phyloP scores from a whole-genome alignment of 2,113 vertebrate species.

The Gila orcuttii region DNA sequence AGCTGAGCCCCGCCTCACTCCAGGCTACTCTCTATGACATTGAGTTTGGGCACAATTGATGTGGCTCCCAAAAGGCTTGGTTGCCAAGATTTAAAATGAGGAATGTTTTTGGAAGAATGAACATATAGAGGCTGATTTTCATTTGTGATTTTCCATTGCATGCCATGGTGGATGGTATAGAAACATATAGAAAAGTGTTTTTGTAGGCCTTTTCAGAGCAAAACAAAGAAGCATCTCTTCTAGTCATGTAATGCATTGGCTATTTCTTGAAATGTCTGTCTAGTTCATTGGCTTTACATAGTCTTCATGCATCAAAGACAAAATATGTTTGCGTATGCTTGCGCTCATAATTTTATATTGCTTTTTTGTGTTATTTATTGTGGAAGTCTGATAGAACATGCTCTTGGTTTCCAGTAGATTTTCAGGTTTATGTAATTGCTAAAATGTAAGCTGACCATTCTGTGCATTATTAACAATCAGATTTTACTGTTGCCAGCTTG shows the following conservation, averaged over 20 bases:
- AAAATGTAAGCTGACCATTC: neutral
- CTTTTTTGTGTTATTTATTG: neutral
- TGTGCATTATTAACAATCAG: neutral
- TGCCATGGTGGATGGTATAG: conserved; percentile 51
- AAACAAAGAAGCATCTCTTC: neutral
- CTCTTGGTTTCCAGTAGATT: neutral
- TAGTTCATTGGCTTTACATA: neutral
- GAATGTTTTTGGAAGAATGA: conserved; percentile 83
- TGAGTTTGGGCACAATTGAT: conserved; percentile 76
- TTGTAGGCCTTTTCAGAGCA: neutral
- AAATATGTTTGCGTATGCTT: neutral
- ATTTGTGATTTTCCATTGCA: conserved; percentile 70
- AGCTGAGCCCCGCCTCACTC: conserved; percentile 60
- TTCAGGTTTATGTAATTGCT: conserved; percentile 1
- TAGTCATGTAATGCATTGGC: neutral
- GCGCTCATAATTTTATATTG: neutral
- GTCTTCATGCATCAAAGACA: neutral
- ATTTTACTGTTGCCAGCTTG: neutral
- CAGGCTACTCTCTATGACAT: conserved; percentile 70
- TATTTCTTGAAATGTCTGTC: neutral
- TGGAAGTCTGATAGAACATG: neutral
- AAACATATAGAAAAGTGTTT: conserved; percentile 51
- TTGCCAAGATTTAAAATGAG: conserved; percentile 82
- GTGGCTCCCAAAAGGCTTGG: conserved; percentile 74
- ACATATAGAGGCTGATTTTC: conserved; percentile 75